Evolutionary conservation across 2,797 vertebrate genomes (phyloP).

Genomic region (Arctocebus calabarensis): DNA sequence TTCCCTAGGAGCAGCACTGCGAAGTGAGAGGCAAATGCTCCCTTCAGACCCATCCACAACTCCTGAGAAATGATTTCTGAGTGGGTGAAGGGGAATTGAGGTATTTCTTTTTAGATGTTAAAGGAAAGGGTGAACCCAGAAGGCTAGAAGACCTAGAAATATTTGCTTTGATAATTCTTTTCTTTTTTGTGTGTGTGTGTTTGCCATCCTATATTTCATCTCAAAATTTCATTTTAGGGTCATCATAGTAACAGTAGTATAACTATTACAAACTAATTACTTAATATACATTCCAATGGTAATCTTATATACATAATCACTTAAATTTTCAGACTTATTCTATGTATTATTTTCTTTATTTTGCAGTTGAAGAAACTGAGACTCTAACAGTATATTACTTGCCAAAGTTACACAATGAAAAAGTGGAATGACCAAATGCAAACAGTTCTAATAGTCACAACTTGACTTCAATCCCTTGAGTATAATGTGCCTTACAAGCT

Average conservation of each 20-base stretch:
- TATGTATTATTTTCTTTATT: not conserved
- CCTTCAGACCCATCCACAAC: not conserved
- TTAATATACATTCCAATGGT: not conserved
- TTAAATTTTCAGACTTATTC: not conserved
- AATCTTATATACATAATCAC: not conserved
- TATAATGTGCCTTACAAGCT: rapidly evolving
- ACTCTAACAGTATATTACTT: not conserved
- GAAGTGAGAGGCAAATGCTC: not conserved
- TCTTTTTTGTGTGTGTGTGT: too few species aligned
- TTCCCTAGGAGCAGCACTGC: not conserved
- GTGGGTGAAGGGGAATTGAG: too few species aligned
- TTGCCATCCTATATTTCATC: too few species aligned
- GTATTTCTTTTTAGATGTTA: not conserved
- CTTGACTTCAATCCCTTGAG: not conserved
- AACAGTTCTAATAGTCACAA: not conserved
- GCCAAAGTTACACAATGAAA: not conserved
- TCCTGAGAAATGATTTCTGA: not conserved
- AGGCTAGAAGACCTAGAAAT: not conserved
- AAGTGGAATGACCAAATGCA: not conserved
- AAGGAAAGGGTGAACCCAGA: not conserved
- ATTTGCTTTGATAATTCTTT: not conserved
- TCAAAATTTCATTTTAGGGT: too few species aligned
- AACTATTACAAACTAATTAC: not conserved
- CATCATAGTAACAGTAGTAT: not conserved
- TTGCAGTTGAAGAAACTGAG: not conserved